A percentile compares a stretch with the other conserved stretches of the same genome.
Evolutionary conservation across 2,888 invertebrate species (phyloP).

Genomic region (Drosophila prolongata): DNA sequence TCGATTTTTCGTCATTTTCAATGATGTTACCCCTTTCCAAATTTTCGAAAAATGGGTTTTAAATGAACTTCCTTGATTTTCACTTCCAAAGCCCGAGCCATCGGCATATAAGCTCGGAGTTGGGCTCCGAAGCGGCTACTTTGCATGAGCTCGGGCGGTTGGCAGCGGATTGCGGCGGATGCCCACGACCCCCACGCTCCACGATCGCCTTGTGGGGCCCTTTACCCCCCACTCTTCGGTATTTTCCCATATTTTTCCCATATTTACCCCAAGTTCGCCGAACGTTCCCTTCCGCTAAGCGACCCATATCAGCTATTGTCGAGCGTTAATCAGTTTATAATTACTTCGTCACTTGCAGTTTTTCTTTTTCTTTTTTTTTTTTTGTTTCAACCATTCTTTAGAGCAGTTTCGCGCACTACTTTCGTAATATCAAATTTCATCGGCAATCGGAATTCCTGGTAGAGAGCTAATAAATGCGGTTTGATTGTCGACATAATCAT

Average conservation of each 20-base stretch:
- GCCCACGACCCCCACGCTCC: constrained; percentile 19
- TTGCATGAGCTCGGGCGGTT: constrained; percentile 57
- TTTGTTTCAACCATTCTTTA: constrained; percentile 39
- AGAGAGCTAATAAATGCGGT: constrained; percentile 76
- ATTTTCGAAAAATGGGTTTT: not conserved
- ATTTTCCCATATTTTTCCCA: constrained; percentile 1
- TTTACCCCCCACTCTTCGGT: not conserved
- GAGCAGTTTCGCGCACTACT: constrained; percentile 48
- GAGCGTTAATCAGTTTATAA: constrained; percentile 75
- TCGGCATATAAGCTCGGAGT: not conserved
- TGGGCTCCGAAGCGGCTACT: constrained; percentile 61
- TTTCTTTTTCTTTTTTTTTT: constrained; percentile 13
- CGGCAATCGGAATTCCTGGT: constrained; percentile 56
- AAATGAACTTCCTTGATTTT: constrained; percentile 39
- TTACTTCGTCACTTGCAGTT: constrained; percentile 77
- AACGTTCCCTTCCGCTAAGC: constrained; percentile 9
- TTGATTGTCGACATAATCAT: constrained; percentile 43
- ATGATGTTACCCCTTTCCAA: too few species aligned
- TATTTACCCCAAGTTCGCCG: not conserved
- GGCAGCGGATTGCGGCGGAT: not conserved
- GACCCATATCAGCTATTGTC: constrained; percentile 77
- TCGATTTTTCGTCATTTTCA: not conserved
- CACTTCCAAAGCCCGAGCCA: constrained; percentile 21
- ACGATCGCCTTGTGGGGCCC: constrained; percentile 49
- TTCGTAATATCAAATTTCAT: constrained; percentile 61